These are phyloP conservation scores for Helicolenus hilgendorfi DNA, from an alignment of 2,797 vertebrate species.

Conservation along the genomic window DNA sequence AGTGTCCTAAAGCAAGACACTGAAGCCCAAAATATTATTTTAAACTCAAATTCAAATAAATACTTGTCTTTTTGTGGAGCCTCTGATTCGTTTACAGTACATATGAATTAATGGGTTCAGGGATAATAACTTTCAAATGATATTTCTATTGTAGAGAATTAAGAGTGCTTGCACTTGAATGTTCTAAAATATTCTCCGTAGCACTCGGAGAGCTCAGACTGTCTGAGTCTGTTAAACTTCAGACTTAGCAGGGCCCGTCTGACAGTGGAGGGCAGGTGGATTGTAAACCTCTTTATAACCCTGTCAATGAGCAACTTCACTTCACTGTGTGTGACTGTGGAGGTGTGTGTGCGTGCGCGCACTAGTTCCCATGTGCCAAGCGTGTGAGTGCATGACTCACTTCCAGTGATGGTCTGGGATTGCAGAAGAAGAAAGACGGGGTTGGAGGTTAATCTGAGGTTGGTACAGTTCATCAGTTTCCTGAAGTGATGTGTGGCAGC, in stretches of 20 bases:
- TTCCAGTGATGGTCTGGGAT: slow-evolving; percentile 72
- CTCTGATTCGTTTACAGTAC: not conserved
- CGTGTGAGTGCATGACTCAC: slow-evolving; percentile 64
- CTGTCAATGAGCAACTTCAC: slow-evolving; percentile 66
- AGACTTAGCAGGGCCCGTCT: slow-evolving; percentile 46
- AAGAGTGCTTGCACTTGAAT: not conserved
- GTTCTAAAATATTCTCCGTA: slow-evolving; percentile 19
- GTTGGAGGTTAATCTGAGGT: slow-evolving; percentile 84
- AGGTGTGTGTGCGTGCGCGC: slow-evolving; percentile 1
- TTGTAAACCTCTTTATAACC: slow-evolving; percentile 78
- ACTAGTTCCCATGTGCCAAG: slow-evolving; percentile 54
- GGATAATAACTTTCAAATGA: not conserved
- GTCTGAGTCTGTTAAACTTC: slow-evolving; percentile 61
- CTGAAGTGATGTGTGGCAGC: slow-evolving; percentile 69
- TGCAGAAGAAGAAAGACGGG: slow-evolving; percentile 69
- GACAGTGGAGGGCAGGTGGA: slow-evolving; percentile 67
- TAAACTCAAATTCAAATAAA: not conserved
- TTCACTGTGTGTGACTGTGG: not conserved
- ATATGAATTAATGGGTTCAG: not conserved
- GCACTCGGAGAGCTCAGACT: slow-evolving; percentile 18
- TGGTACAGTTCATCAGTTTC: slow-evolving; percentile 82
- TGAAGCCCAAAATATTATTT: not conserved
- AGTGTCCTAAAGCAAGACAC: not conserved
- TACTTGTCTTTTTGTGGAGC: not conserved
- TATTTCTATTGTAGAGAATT: slow-evolving; percentile 12